Evolutionary conservation across 2,113 vertebrate species (phyloP).

Genomic region (Acanthochromis polyacanthus): DNA sequence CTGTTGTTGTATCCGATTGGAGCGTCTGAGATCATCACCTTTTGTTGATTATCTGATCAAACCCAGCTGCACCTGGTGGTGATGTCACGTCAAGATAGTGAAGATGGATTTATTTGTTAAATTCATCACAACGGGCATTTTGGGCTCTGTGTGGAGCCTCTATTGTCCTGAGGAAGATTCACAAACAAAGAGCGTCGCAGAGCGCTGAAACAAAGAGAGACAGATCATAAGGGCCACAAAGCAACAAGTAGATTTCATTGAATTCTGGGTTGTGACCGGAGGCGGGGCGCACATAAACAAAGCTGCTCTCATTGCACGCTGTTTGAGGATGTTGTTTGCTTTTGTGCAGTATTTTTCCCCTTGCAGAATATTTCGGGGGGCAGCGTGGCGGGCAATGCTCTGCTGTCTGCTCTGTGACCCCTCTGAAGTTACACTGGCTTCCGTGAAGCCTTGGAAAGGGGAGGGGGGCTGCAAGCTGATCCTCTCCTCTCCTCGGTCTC

Average conservation of each 20-base stretch:
- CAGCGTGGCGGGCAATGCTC: constrained; percentile 10
- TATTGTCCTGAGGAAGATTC: constrained; percentile 55
- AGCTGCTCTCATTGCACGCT: constrained; percentile 50
- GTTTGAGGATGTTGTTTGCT: constrained; percentile 51
- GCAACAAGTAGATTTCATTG: constrained; percentile 56
- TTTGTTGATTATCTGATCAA: not conserved
- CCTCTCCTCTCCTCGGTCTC: constrained; percentile 30
- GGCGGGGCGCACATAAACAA: constrained; percentile 50
- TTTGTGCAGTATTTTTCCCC: constrained; percentile 28
- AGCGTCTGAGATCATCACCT: not conserved
- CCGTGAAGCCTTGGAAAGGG: constrained; percentile 65
- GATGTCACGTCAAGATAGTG: constrained; percentile 9
- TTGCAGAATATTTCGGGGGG: constrained; percentile 55
- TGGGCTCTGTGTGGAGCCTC: constrained; percentile 40
- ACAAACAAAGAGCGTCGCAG: constrained; percentile 68
- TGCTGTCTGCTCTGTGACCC: constrained; percentile 55
- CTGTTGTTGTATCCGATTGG: not conserved
- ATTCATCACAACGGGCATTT: constrained; percentile 51
- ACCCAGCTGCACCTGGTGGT: not conserved
- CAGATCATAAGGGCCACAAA: constrained; percentile 57
- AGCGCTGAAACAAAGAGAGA: constrained; percentile 70
- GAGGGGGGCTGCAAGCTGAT: constrained; percentile 49
- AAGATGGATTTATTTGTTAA: constrained; percentile 43
- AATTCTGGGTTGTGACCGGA: constrained; percentile 38
- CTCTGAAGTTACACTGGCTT: constrained; percentile 74